Evolutionary conservation across 2,888 invertebrate species (phyloP).

Genomic region (Drosophila kuntzei): DNA sequence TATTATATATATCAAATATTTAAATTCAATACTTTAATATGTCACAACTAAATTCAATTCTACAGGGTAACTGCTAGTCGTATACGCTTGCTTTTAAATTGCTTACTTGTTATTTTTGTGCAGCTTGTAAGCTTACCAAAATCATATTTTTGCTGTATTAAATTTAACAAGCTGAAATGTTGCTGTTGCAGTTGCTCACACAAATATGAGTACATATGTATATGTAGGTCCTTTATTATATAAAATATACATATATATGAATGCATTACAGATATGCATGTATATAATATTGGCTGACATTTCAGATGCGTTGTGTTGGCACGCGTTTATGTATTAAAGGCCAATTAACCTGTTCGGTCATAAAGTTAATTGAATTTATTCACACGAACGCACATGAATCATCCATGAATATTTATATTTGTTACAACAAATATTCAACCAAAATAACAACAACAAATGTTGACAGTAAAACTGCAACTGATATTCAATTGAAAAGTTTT

Average conservation of each 20-base stretch:
- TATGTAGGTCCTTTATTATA: not conserved
- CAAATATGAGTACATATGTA: not conserved
- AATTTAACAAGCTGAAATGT: constrained; percentile 8
- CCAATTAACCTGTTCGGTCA: constrained; percentile 66
- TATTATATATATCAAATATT: too few relatives aligned
- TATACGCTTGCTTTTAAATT: not conserved
- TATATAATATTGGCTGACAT: not conserved
- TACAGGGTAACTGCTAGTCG: constrained; percentile 11
- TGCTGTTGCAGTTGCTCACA: constrained; percentile 20
- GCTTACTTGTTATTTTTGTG: constrained; percentile 8
- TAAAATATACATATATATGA: constrained; percentile 2
- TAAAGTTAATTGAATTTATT: constrained; percentile 65
- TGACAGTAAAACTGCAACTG: constrained; percentile 11
- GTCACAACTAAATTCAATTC: too few relatives aligned
- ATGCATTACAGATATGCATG: not conserved
- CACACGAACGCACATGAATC: constrained; percentile 53
- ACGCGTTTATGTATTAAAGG: constrained; percentile 44
- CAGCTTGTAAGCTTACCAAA: constrained; percentile 17
- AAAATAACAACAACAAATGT: not conserved
- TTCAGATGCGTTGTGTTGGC: constrained; percentile 3
- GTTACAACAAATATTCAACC: constrained; percentile 21
- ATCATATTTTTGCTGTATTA: constrained; percentile 2
- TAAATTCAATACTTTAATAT: too few relatives aligned
- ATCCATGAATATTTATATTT: constrained; percentile 41
- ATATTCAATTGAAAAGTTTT: constrained; percentile 31